Evolutionary conservation across 2,113 vertebrate genomes (phyloP).

Genomic region (Apodemus speciosus): DNA sequence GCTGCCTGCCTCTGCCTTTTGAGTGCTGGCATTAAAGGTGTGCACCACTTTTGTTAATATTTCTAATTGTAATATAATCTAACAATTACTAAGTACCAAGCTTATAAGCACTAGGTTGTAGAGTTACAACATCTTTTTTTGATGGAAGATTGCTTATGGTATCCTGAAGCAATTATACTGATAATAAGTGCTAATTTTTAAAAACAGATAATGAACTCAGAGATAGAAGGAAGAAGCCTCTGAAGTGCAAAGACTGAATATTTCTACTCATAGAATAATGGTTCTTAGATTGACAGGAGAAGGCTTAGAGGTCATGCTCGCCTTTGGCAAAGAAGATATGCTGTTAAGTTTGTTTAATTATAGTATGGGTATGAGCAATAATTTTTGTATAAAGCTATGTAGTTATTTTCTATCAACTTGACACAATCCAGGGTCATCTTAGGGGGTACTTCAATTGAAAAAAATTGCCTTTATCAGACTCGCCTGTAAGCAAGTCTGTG

Average conservation of each 20-base stretch:
- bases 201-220: constrained; percentile 41
- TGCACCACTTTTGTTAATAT: constrained; percentile 15
- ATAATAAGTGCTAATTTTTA: background rate
- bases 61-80: constrained; percentile 40
- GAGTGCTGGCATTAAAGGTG: background rate
- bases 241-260: background rate
- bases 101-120: background rate
- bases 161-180: background rate
- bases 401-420: background rate
- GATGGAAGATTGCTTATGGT: constrained; percentile 22
- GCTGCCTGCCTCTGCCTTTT: background rate
- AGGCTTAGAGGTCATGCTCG: background rate
- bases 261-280: background rate
- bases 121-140: constrained; percentile 48
- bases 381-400: background rate
- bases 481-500: background rate
- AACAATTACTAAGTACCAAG: constrained; percentile 28
- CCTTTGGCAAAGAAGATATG: background rate
- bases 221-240: background rate
- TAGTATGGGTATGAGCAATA: background rate
- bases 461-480: background rate
- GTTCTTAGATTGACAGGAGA: background rate
- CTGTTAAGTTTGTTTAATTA: background rate
- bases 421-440: background rate
- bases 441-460: background rate